Percentiles rank a stretch among this genome's conserved stretches.
These are phyloP conservation scores for Dolomedes plantarius DNA, from an alignment of 2,888 invertebrate genomes.

Conservation along the genomic window DNA sequence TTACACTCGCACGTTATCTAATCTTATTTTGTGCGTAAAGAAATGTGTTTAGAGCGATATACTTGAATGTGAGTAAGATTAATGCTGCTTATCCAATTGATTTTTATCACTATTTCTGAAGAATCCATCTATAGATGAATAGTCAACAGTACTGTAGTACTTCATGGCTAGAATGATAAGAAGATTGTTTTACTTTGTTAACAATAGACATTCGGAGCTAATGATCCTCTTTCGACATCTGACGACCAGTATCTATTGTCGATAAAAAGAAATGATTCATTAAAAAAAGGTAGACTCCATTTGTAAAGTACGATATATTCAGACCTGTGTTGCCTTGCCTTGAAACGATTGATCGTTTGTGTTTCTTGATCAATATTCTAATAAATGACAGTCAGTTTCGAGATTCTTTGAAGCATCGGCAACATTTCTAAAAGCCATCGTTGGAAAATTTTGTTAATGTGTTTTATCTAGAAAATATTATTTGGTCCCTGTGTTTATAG, in stretches of 20 bases:
- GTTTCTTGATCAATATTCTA: conserved; percentile 48
- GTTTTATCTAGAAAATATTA: conserved; percentile 38
- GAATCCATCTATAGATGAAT: neutral
- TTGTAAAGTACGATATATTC: conserved; percentile 9
- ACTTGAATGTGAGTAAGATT: neutral
- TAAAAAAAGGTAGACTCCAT: conserved; percentile 3
- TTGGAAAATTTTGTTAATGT: conserved; percentile 42
- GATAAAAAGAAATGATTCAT: no score
- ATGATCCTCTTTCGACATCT: neutral
- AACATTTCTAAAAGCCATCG: conserved; percentile 46
- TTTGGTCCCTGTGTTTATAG: conserved; percentile 23
- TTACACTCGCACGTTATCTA: neutral
- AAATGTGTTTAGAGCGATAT: neutral
- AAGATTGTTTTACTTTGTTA: neutral
- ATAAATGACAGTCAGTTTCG: conserved; percentile 43
- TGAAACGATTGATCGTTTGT: conserved; percentile 32
- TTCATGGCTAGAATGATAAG: neutral
- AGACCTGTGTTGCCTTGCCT: conserved; percentile 9
- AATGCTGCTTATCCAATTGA: neutral
- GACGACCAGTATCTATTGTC: no score
- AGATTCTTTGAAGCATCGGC: conserved; percentile 27
- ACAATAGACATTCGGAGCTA: neutral
- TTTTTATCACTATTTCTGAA: neutral
- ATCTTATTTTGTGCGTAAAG: neutral
- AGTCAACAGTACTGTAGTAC: neutral